phyloP scores from a whole-genome alignment of 1,140 invertebrate species.

The Ostrea denselamellosa region DNA sequence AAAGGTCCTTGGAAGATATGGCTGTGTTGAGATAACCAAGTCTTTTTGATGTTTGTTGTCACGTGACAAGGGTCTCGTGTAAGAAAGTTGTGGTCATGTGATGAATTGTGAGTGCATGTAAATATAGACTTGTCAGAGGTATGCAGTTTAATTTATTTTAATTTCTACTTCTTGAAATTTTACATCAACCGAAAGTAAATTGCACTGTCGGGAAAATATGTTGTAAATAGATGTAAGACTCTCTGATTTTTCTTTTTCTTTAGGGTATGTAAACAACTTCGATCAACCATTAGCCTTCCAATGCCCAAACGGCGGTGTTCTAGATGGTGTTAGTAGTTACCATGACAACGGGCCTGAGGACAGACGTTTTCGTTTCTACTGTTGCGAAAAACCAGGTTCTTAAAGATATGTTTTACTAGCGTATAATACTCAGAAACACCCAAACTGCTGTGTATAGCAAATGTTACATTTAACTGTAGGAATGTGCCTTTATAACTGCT shows the following conservation, averaged over 20 bases:
- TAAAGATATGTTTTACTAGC: not conserved
- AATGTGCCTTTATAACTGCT: not conserved
- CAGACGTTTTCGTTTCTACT: slow-evolving; percentile 29
- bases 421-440: too few species aligned
- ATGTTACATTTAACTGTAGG: not conserved
- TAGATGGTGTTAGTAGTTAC: slow-evolving; percentile 18
- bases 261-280: slow-evolving; percentile 41
- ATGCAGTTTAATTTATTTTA: not conserved
- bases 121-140: too few species aligned
- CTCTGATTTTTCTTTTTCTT: not conserved
- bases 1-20: too few species aligned
- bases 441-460: too few species aligned
- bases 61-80: too few species aligned
- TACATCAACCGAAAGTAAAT: too few species aligned
- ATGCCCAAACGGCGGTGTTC: slow-evolving; percentile 18
- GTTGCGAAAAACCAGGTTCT: slow-evolving; percentile 29
- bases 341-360: slow-evolving; percentile 35
- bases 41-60: too few species aligned
- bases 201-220: not conserved
- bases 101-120: too few species aligned
- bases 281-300: slow-evolving; percentile 1
- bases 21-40: too few species aligned
- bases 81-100: too few species aligned
- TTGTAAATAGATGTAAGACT: not conserved
- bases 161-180: not conserved